Conservation (phyloP, 2,113 vertebrate species). For the Planiliza haematocheilus region DNA sequence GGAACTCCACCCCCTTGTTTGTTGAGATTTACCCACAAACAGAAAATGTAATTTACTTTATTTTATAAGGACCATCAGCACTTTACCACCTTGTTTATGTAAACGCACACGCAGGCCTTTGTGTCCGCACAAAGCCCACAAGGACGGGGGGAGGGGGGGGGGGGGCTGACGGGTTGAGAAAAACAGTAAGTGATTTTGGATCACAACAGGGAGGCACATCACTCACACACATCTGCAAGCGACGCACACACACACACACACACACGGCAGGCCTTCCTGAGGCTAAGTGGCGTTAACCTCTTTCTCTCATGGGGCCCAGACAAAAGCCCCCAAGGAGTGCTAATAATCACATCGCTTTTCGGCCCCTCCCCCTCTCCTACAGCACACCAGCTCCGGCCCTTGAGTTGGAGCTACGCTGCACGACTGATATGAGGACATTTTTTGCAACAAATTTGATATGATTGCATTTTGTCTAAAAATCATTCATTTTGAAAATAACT, state of each 20-base stretch:
- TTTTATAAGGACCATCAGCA: neutral
- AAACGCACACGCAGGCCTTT: constrained; percentile 20
- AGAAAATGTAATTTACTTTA: too few species aligned
- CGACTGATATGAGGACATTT: neutral
- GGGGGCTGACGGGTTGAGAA: constrained; percentile 15
- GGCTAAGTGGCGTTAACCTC: constrained; percentile 85
- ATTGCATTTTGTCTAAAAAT: neutral
- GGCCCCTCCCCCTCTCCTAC: constrained; percentile 28
- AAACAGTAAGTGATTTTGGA: constrained; percentile 69
- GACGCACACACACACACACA: neutral
- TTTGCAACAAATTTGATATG: neutral
- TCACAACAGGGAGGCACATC: constrained; percentile 38
- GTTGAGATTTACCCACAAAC: neutral
- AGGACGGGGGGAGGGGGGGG: neutral
- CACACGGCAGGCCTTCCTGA: constrained; percentile 56
- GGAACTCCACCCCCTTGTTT: neutral
- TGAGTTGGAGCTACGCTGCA: neutral
- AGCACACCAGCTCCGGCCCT: neutral
- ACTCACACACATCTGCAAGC: constrained; percentile 22
- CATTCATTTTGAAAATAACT: neutral
- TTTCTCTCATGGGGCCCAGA: constrained; percentile 79
- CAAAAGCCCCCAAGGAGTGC: constrained; percentile 81
- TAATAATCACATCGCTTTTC: constrained; percentile 78
- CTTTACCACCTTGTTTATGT: constrained; percentile 7
- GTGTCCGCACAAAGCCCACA: constrained; percentile 3